Conservation (phyloP, 2,113 vertebrate species). For the Campylorhamphus procurvoides region DNA sequence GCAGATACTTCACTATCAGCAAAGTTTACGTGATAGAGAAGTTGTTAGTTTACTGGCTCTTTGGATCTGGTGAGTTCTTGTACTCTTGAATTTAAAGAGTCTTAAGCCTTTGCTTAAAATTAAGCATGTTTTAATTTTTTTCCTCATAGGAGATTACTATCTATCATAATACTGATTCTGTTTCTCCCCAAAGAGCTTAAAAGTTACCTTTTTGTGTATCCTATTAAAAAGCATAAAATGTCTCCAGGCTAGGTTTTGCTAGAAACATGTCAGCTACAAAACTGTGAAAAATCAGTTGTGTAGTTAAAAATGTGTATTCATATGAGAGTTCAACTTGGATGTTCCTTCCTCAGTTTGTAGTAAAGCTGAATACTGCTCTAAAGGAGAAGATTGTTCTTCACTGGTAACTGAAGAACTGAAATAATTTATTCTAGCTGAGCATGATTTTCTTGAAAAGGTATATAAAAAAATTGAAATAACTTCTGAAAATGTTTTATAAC, state of each 20-base stretch:
- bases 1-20: background rate
- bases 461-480: background rate
- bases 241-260: background rate
- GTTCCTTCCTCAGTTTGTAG: background rate
- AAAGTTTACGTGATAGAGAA: background rate
- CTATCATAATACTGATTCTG: background rate
- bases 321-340: background rate
- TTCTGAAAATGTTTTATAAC: background rate
- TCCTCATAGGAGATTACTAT: background rate
- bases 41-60: background rate
- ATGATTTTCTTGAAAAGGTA: slow-evolving; percentile 3
- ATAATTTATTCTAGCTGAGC: background rate
- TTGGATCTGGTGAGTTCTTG: background rate
- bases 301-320: background rate
- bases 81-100: background rate
- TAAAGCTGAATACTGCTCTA: background rate
- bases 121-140: background rate
- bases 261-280: background rate
- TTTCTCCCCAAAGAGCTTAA: background rate
- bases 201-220: background rate
- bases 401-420: slow-evolving; percentile 2
- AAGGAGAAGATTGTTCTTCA: background rate
- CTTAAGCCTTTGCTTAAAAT: background rate
- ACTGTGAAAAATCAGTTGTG: background rate
- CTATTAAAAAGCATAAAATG: background rate